These are phyloP conservation scores for Hydrozoanthus gracilis DNA, from an alignment of 92 coral and sea anemone species.

Conservation along the genomic window DNA sequence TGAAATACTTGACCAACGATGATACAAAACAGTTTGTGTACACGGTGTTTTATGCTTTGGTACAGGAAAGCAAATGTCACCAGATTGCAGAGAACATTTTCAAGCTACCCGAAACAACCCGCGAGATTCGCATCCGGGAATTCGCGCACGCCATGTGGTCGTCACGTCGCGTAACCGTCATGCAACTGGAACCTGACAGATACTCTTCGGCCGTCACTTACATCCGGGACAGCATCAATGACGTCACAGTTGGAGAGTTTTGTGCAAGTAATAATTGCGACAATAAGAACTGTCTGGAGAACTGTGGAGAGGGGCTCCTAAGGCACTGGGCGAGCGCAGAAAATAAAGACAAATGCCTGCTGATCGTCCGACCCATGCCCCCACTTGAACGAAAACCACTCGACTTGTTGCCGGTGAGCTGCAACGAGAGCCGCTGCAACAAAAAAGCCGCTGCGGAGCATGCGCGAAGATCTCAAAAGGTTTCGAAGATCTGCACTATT, in stretches of 20 bases:
- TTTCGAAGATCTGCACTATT: slow-evolving; percentile 5
- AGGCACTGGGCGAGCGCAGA: slow-evolving; percentile 15
- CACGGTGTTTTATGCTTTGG: slow-evolving; percentile 54
- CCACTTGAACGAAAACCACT: slow-evolving; percentile 26
- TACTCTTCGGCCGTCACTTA: slow-evolving; percentile 32
- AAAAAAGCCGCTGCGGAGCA: background rate
- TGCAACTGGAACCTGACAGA: slow-evolving; percentile 51
- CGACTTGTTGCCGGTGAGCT: slow-evolving; percentile 25
- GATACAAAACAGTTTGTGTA: slow-evolving; percentile 33
- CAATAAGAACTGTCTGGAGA: background rate
- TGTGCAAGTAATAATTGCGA: slow-evolving; percentile 24
- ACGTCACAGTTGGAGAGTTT: slow-evolving; percentile 38
- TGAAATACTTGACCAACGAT: slow-evolving; percentile 37
- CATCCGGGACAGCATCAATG: slow-evolving; percentile 22
- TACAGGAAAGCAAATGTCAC: slow-evolving; percentile 26
- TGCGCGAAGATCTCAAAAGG: background rate
- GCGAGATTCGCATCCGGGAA: slow-evolving; percentile 57
- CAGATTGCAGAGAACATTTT: slow-evolving; percentile 29
- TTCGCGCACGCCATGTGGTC: slow-evolving; percentile 58
- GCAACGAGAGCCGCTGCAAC: background rate
- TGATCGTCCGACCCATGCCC: slow-evolving; percentile 52
- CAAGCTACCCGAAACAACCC: slow-evolving; percentile 36
- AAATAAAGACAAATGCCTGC: slow-evolving; percentile 25
- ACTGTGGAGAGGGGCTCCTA: background rate
- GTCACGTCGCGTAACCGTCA: slow-evolving; percentile 29